A percentile compares a stretch with the other conserved stretches of the same genome.
Evolutionary conservation across 2,113 vertebrate genomes (phyloP).

Genomic region (Chitala chitala): DNA sequence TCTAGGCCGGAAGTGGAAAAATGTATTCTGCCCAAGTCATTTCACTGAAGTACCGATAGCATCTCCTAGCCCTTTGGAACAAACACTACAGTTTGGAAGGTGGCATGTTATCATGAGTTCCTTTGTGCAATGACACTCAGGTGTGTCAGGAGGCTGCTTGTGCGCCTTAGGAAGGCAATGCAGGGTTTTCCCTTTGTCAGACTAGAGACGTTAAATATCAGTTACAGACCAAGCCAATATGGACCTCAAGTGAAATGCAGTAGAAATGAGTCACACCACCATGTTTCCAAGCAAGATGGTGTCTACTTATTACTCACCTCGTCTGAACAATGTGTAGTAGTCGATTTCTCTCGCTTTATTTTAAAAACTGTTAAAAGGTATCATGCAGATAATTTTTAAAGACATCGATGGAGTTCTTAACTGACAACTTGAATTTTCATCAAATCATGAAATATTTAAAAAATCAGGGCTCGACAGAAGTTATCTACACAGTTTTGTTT

Average conservation of each 20-base stretch:
- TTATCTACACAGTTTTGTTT: slow-evolving; percentile 45
- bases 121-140: neutral
- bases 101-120: neutral
- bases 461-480: slow-evolving; percentile 44
- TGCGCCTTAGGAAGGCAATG: neutral
- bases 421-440: slow-evolving; percentile 57
- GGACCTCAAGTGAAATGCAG: neutral
- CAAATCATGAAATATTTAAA: slow-evolving; percentile 52
- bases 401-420: slow-evolving; percentile 54
- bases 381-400: slow-evolving; percentile 55
- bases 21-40: too few relatives aligned
- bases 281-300: too few relatives aligned
- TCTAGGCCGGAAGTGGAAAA: too few relatives aligned
- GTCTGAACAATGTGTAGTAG: too few relatives aligned
- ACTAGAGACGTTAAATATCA: neutral
- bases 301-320: too few relatives aligned
- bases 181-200: neutral
- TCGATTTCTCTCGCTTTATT: too few relatives aligned
- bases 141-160: neutral
- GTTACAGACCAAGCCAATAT: too few relatives aligned
- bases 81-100: too few relatives aligned
- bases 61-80: too few relatives aligned
- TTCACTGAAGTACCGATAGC: too few relatives aligned
- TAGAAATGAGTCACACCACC: neutral
- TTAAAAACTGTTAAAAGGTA: slow-evolving; percentile 6